Evolutionary conservation across 2,888 invertebrate genomes (phyloP), one percentile per base, ranked within the genome.

Genomic region (Perdita meconis): DNA sequence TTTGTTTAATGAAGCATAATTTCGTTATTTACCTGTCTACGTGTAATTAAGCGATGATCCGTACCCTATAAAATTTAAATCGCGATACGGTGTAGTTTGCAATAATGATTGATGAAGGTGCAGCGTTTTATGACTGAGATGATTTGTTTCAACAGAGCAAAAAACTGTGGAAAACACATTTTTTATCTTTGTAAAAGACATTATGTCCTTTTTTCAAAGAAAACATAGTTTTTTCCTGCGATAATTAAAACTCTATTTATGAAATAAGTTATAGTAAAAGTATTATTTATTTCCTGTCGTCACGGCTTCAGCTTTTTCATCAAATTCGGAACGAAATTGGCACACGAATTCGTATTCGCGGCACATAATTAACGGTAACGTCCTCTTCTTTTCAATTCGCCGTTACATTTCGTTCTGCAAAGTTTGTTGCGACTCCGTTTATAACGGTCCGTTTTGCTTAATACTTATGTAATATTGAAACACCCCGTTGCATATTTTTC

Each of bases 351-450:
- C 30, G 30, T 50, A 70, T 56, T 56, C 56, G 13, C 30, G 26
- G 16, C 30, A 24, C 47, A 36, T 26, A 55, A 40, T 66, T 76
- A 65, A 72, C 65, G 47, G 72, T 72, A 75, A 50, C 50, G 50
- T 65, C 36, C 38, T 50, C 38, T 60, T 61, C 16, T 55, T 66
- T 55, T 34, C 47, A 55, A 13, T 34, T 34, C 30, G 47, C 53
- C 60, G 65, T 74, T 74, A 64, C 42, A 30, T 44, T 42, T 38
- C 22, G 2, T n/a, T 22, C 16, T n/a, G 13, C 10, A 5, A 4
- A n/a, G 56, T 71, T 57, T 56, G n/a, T 40, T 26, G 12, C 22
- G 16, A 2, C 24, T 16, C 4, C n/a, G n/a, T 22, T 24, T 24
- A 24, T 47, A 47, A 47, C 47, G 47, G 47, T 12, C 10, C 22